Evolutionary conservation across 2,888 invertebrate genomes (phyloP).

Genomic region (Lycaena phlaeas): DNA sequence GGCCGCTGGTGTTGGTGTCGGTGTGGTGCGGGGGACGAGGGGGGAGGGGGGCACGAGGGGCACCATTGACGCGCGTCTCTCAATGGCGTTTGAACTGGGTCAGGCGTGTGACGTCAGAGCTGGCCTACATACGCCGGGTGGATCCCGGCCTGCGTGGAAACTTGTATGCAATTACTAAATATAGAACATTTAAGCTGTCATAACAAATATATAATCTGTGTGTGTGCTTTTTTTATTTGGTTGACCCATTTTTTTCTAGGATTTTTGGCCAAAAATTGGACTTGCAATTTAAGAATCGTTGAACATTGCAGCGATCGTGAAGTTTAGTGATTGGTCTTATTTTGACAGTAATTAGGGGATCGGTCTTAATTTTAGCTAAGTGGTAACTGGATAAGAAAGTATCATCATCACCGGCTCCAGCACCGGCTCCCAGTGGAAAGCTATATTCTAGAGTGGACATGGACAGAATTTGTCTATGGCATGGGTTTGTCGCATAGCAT

Average conservation of each 20-base stretch:
- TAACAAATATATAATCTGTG: slow-evolving; percentile 8
- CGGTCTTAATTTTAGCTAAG: no score
- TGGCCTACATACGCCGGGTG: slow-evolving; percentile 65
- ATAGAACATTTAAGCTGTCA: slow-evolving; percentile 34
- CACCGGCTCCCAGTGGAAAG: no score
- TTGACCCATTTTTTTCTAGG: neutral
- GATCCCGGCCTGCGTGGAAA: slow-evolving; percentile 39
- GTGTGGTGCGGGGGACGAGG: neutral
- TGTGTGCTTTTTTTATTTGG: neutral
- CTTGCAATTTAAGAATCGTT: no score
- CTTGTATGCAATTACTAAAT: slow-evolving; percentile 52
- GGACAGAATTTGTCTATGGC: no score
- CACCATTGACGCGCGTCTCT: slow-evolving; percentile 69
- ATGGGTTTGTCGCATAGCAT: no score
- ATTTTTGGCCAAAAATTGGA: no score
- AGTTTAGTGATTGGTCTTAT: no score
- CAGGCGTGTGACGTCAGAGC: slow-evolving; percentile 61
- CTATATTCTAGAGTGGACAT: no score
- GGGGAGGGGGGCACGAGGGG: slow-evolving; percentile 24
- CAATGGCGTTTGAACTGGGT: slow-evolving; percentile 65
- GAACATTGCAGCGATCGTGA: no score
- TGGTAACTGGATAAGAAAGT: no score
- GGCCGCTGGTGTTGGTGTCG: neutral
- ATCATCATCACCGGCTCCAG: no score
- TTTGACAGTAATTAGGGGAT: neutral